These are phyloP conservation scores for Taenioides sp. DNA, from an alignment of 2,797 vertebrate species.

Conservation along the genomic window DNA sequence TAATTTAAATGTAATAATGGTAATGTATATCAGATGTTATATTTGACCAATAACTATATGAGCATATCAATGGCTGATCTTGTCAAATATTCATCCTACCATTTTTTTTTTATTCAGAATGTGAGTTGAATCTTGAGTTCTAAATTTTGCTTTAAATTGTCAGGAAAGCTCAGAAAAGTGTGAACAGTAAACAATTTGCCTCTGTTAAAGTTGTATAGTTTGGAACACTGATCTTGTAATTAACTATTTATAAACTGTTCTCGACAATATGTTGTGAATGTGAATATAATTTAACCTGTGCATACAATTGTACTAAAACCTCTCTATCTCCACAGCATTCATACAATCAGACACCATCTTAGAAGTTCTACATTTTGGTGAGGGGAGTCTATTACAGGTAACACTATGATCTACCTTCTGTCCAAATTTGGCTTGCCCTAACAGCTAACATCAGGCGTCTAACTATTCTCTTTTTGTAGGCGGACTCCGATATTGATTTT, in stretches of 20 bases:
- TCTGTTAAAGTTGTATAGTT: no score
- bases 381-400: constrained; percentile 94
- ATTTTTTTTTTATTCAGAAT: not conserved
- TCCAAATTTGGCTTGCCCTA: not conserved
- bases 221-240: no score
- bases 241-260: no score
- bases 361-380: constrained; percentile 96
- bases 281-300: not conserved
- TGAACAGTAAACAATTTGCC: no score
- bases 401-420: not conserved
- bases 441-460: not conserved
- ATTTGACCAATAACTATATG: no score
- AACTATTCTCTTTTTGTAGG: constrained; percentile 72
- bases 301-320: not conserved
- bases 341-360: constrained; percentile 97
- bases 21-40: no score
- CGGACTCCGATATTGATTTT: constrained; percentile 93
- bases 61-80: not conserved
- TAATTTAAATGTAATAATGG: not conserved
- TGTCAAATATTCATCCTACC: not conserved
- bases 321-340: constrained; percentile 84
- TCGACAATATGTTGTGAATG: no score
- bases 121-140: no score
- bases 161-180: no score
- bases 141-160: no score